Evolutionary conservation across 2,797 vertebrate species (phyloP), one percentile per base, ranked within the genome.

Genomic region (Mionectes olivaceus): DNA sequence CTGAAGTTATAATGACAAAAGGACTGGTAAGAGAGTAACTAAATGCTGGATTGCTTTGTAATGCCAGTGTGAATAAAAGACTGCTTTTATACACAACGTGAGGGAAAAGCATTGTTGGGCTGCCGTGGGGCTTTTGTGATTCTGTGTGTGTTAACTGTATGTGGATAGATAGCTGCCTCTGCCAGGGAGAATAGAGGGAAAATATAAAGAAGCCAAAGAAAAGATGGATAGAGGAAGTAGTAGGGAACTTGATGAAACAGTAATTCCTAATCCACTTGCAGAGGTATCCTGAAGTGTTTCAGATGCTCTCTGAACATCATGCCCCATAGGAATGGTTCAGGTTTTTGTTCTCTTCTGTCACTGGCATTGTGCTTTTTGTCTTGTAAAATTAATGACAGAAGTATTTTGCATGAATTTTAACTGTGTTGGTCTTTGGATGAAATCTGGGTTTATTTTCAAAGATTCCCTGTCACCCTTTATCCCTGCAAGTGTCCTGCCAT

Each of bases 1-100:
- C 89, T 59, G 55, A 80, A 77, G 74, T 63, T 67, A 9, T 19
- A 92, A 93, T 87, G 91, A 94, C 60, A 85, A 53, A 86, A 94
- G 85, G 43, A 32, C 69, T 83, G 61, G 49, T 44, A 44, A 91
- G 73, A 87, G 90, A 91, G 94, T 59, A 43, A 56, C 91, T 88
- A 88, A 94, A 89, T 67, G 83, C 37, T 74, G 39, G 50, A 17
- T 82, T 71, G 73, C 79, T 88, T 92, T 94, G 52, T 84, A 56
- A 75, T 79, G 80, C 46, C 22, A 3, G 44, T 56, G 76, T 73
- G 89, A 78, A 67, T 94, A 50, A 91, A 90, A 90, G 41, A 33
- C 35, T 12, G 53, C 83, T 92, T 92, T 92, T 61, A 33, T 22
- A 67, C n/a, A 33, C 69, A 71, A 55, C 0, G 2, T 19, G 67